These are phyloP conservation scores for Phyllostomus discolor DNA, from an alignment of 2,113 vertebrate genomes.

Conservation along the genomic window DNA sequence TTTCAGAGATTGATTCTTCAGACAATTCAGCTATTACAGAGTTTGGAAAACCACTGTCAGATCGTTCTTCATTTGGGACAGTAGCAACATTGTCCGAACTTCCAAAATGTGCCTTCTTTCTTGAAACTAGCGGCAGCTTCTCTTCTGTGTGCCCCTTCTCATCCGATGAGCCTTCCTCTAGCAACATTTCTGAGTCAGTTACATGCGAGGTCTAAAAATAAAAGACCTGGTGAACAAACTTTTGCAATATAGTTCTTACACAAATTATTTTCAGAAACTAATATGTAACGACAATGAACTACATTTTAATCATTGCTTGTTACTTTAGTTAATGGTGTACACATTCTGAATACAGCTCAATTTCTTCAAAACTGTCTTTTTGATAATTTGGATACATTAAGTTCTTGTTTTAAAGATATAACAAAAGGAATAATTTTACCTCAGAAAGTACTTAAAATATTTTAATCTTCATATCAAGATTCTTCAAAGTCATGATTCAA, in stretches of 20 bases:
- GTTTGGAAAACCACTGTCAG: slow-evolving; percentile 73
- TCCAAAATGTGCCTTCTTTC: slow-evolving; percentile 53
- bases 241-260: neutral
- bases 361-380: slow-evolving; percentile 36
- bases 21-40: slow-evolving; percentile 57
- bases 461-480: neutral
- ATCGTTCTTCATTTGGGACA: slow-evolving; percentile 68
- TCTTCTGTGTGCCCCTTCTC: slow-evolving; percentile 66
- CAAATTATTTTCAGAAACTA: neutral
- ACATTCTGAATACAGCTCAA: neutral
- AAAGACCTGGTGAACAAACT: neutral
- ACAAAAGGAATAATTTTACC: slow-evolving; percentile 22
- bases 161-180: slow-evolving; percentile 56
- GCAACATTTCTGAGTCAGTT: slow-evolving; percentile 66
- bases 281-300: neutral
- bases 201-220: slow-evolving; percentile 64
- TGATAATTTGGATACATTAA: neutral
- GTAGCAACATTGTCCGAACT: slow-evolving; percentile 54
- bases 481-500: neutral
- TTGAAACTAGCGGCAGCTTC: slow-evolving; percentile 56
- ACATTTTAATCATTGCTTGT: neutral
- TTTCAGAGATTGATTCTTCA: slow-evolving; percentile 77
- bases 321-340: neutral
- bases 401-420: neutral
- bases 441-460: neutral